Evolutionary conservation across 1,140 invertebrate genomes (phyloP).

Genomic region (Caenorhabditis remanei): DNA sequence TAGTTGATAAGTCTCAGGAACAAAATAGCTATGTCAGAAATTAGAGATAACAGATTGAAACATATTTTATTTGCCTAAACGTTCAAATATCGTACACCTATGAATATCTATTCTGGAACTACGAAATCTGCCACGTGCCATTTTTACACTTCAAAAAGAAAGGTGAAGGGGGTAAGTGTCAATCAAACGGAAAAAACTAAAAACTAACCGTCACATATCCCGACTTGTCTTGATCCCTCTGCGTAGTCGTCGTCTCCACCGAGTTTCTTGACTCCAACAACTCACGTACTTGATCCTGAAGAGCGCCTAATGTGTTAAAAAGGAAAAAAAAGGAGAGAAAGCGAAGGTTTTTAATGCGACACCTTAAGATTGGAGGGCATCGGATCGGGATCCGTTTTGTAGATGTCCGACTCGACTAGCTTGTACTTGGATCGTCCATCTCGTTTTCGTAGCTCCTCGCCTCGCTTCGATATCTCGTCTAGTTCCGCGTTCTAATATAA

Average conservation of each 20-base stretch:
- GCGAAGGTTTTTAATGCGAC: neutral
- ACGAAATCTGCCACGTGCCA: neutral
- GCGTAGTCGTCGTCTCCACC: constrained; percentile 65
- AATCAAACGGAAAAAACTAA: neutral
- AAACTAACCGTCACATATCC: constrained; percentile 74
- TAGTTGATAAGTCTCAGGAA: too few relatives aligned
- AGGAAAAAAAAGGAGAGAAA: neutral
- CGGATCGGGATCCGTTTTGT: constrained; percentile 70
- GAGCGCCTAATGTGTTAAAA: constrained; percentile 22
- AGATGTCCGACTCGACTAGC: constrained; percentile 70
- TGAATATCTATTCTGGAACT: too few relatives aligned
- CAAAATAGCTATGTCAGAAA: too few relatives aligned
- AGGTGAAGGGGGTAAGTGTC: constrained; percentile 33
- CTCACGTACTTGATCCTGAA: constrained; percentile 74
- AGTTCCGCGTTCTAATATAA: constrained; percentile 57
- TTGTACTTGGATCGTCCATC: constrained; percentile 59
- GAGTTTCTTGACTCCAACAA: constrained; percentile 69
- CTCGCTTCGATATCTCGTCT: constrained; percentile 50
- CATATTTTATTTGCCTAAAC: too few relatives aligned
- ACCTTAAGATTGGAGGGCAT: constrained; percentile 58
- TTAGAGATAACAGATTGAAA: too few relatives aligned
- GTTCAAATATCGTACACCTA: too few relatives aligned
- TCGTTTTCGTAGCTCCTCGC: constrained; percentile 62
- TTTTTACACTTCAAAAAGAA: neutral
- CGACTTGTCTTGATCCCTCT: constrained; percentile 68